A percentile compares a stretch with the other conserved stretches of the same genome.
Evolutionary conservation across 2,113 vertebrate genomes (phyloP).

Genomic region (Oreochromis aureus): DNA sequence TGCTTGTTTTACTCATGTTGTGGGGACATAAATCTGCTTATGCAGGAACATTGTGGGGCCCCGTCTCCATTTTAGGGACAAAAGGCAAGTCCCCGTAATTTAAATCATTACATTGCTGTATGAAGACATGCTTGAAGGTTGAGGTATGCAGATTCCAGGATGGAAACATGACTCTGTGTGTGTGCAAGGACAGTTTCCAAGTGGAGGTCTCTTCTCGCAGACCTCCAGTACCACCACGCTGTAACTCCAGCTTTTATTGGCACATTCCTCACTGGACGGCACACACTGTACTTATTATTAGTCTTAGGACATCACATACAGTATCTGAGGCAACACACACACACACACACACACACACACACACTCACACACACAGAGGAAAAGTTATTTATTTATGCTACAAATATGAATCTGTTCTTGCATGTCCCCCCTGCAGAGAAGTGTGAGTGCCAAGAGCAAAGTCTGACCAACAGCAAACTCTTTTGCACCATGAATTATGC

Average conservation of each 20-base stretch:
- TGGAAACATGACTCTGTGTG: background rate
- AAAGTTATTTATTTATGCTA: slow-evolving; percentile 6
- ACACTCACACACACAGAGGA: background rate
- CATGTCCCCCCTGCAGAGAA: slow-evolving; percentile 79
- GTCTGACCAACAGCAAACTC: slow-evolving; percentile 83
- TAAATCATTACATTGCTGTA: background rate
- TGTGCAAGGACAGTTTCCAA: background rate
- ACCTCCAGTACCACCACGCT: background rate
- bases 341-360: background rate
- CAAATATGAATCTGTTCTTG: slow-evolving; percentile 10
- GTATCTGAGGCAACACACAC: slow-evolving; percentile 9
- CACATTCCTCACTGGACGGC: slow-evolving; percentile 53
- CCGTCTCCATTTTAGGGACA: background rate
- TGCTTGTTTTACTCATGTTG: background rate
- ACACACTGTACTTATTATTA: slow-evolving; percentile 5
- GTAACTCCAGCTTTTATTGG: slow-evolving; percentile 48
- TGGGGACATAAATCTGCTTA: background rate
- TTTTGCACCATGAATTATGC: slow-evolving; percentile 95
- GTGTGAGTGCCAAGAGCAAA: slow-evolving; percentile 94
- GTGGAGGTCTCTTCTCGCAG: slow-evolving; percentile 11
- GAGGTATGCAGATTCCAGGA: background rate
- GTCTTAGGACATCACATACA: slow-evolving; percentile 30
- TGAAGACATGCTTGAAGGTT: background rate
- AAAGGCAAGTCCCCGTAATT: background rate
- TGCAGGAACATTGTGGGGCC: background rate